Percentiles rank a stretch among this genome's conserved stretches.
phyloP scores from a whole-genome alignment of 2,888 invertebrate species.

The Mythimna vitellina region DNA sequence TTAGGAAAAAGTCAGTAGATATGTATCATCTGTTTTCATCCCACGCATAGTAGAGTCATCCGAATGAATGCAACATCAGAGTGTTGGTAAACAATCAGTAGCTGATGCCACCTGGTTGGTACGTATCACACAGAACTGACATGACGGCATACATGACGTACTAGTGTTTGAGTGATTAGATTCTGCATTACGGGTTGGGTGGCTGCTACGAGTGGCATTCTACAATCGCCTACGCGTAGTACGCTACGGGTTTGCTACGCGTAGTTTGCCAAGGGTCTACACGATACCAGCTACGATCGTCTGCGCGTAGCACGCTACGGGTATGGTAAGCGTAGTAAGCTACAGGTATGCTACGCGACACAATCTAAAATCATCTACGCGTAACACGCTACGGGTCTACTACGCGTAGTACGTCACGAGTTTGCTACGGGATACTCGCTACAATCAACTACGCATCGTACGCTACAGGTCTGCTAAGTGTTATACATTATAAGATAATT shows the following conservation, averaged over 20 bases:
- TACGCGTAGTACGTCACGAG: neutral
- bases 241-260: neutral
- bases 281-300: neutral
- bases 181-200: neutral
- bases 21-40: constrained; percentile 36
- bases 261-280: no score
- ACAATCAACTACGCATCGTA: neutral
- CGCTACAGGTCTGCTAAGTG: neutral
- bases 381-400: neutral
- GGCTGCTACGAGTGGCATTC: neutral
- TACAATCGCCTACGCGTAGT: neutral
- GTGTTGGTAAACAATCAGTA: constrained; percentile 35
- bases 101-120: constrained; percentile 13
- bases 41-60: constrained; percentile 16
- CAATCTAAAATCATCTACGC: neutral
- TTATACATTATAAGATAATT: no score
- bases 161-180: neutral
- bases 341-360: neutral
- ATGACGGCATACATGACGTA: constrained; percentile 1
- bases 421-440: neutral
- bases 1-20: constrained; percentile 3
- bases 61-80: constrained; percentile 13
- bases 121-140: neutral
- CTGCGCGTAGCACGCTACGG: neutral
- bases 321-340: neutral